Conservation (phyloP, 2,888 invertebrate species). For the Serripes groenlandicus region DNA sequence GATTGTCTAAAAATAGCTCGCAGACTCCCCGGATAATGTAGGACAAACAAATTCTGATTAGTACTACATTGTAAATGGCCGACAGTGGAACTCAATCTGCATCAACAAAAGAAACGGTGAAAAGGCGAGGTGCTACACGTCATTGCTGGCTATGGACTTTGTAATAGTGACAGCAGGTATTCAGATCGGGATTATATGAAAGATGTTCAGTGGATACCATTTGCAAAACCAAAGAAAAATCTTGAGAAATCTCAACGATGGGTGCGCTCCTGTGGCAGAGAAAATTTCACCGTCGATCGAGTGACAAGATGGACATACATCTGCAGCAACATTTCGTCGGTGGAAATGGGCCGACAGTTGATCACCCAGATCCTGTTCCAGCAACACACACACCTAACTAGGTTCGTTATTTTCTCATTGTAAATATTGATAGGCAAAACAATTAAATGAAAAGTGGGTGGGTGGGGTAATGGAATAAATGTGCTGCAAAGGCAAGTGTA, state of each 20-base stretch:
- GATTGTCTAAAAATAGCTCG: constrained; percentile 1
- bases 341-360: constrained; percentile 24
- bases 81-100: not conserved
- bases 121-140: not conserved
- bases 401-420: too few species aligned
- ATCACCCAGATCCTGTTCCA: constrained; percentile 35
- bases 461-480: not conserved
- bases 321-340: constrained; percentile 41
- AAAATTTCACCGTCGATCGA: constrained; percentile 19
- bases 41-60: not conserved
- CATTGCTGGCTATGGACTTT: constrained; percentile 4
- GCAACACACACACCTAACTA: constrained; percentile 16
- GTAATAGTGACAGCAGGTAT: constrained; percentile 48
- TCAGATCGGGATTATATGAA: constrained; percentile 33
- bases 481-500: not conserved
- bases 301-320: constrained; percentile 40
- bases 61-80: not conserved
- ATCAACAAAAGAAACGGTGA: not conserved
- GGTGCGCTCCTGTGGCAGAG: constrained; percentile 20
- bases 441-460: too few species aligned
- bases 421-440: too few species aligned
- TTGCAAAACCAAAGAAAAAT: constrained; percentile 23
- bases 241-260: constrained; percentile 17
- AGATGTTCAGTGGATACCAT: constrained; percentile 35
- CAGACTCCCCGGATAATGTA: not conserved